Evolutionary conservation across 2,797 vertebrate species (phyloP).

Genomic region (Neosalanx taihuensis): DNA sequence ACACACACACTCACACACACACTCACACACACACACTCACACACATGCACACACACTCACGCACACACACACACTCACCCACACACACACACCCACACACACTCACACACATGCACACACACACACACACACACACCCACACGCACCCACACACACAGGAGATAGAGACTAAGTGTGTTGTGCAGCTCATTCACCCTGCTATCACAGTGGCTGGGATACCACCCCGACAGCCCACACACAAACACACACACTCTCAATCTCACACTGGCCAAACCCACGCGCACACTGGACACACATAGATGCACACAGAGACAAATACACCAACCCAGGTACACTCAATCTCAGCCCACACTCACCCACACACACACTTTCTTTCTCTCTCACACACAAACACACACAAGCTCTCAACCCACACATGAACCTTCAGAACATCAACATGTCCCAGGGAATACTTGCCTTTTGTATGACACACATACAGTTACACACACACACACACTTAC

Average conservation of each 20-base stretch:
- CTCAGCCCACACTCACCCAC: no score
- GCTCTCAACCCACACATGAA: not conserved
- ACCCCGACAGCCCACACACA: not conserved
- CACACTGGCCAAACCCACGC: no score
- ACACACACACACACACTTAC: conserved; percentile 11
- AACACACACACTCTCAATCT: no score
- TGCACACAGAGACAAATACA: no score
- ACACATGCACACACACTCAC: not conserved
- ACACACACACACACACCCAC: conserved; percentile 19
- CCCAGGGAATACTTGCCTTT: no score
- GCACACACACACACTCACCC: not conserved
- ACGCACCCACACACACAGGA: conserved; percentile 22
- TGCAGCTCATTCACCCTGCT: no score
- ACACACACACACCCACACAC: conserved; percentile 8
- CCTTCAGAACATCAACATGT: no score
- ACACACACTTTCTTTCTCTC: no score
- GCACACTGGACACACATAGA: no score
- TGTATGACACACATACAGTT: no score
- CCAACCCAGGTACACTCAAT: no score
- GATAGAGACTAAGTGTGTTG: no score
- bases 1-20: not conserved
- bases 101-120: conserved; percentile 11
- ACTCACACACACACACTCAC: not conserved
- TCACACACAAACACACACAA: not conserved
- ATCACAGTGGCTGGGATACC: not conserved